A percentile compares a stretch with the other conserved stretches of the same genome.
Conservation (phyloP, 2,797 vertebrate genomes). For the Squalus acanthias region DNA sequence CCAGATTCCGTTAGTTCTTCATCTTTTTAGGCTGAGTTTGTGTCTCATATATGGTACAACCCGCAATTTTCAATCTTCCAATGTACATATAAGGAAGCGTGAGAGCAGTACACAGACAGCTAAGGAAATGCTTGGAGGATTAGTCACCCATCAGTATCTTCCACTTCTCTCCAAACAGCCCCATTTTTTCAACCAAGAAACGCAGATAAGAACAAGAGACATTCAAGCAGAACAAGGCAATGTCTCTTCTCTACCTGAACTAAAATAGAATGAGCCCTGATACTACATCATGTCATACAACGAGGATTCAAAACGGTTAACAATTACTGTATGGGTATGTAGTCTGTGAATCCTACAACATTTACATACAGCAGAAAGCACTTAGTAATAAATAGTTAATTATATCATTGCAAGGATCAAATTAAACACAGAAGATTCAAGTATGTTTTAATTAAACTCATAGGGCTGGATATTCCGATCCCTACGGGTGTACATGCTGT, state of each 20-base stretch:
- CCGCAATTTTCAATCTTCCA: neutral
- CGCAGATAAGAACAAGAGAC: neutral
- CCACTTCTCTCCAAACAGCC: neutral
- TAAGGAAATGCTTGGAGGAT: constrained; percentile 24
- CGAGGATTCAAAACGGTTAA: neutral
- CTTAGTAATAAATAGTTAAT: neutral
- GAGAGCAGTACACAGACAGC: neutral
- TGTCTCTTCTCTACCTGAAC: neutral
- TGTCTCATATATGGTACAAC: neutral
- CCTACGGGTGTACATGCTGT: too few relatives aligned
- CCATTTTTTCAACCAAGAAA: neutral
- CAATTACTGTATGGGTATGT: neutral
- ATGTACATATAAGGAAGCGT: constrained; percentile 12
- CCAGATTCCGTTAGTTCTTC: neutral
- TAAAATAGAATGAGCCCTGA: neutral
- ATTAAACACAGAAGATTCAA: neutral
- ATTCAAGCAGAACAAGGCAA: neutral
- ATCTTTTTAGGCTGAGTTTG: neutral
- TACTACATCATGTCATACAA: neutral
- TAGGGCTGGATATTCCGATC: neutral
- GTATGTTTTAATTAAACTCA: neutral
- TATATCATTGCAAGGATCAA: neutral
- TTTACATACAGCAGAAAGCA: neutral
- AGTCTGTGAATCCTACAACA: neutral
- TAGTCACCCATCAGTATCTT: constrained; percentile 27